phyloP scores from a whole-genome alignment of 2,888 invertebrate genomes.

The Ceraclea dissimilis region DNA sequence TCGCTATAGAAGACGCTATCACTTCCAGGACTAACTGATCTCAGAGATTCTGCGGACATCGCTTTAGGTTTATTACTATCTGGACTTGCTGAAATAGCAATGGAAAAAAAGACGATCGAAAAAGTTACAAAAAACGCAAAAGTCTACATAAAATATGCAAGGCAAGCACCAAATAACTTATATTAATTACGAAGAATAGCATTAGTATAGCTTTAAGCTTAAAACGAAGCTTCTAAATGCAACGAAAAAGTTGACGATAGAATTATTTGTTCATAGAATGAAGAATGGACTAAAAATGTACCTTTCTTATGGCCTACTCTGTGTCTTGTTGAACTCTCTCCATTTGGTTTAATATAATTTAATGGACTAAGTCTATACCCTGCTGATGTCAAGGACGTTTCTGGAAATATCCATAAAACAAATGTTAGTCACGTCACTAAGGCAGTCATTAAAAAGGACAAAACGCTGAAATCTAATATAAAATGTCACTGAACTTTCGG shows the following conservation, averaged over 20 bases:
- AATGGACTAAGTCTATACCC: slow-evolving; percentile 45
- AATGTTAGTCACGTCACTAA: background rate
- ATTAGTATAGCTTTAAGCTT: background rate
- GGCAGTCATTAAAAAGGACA: background rate
- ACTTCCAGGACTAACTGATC: slow-evolving; percentile 85
- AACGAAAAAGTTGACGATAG: background rate
- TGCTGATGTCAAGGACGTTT: slow-evolving; percentile 40
- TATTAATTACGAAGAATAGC: background rate
- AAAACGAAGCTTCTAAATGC: background rate
- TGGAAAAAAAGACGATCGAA: background rate
- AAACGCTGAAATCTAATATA: too few species aligned
- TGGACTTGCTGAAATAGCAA: slow-evolving; percentile 32
- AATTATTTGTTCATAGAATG: too few species aligned
- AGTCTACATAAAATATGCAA: background rate
- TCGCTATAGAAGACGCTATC: slow-evolving; percentile 88
- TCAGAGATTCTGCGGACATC: slow-evolving; percentile 75
- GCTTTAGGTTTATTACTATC: slow-evolving; percentile 60
- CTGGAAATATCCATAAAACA: slow-evolving; percentile 13
- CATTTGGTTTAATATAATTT: slow-evolving; percentile 42
- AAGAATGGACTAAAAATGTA: background rate
- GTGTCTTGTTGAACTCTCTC: slow-evolving; percentile 46
- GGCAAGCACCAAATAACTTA: too few species aligned
- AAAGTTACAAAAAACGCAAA: background rate
- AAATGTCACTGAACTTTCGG: too few species aligned
- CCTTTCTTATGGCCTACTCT: slow-evolving; percentile 33